These are phyloP conservation scores for Athalia rosae DNA, from an alignment of 2,888 invertebrate genomes.

Conservation along the genomic window DNA sequence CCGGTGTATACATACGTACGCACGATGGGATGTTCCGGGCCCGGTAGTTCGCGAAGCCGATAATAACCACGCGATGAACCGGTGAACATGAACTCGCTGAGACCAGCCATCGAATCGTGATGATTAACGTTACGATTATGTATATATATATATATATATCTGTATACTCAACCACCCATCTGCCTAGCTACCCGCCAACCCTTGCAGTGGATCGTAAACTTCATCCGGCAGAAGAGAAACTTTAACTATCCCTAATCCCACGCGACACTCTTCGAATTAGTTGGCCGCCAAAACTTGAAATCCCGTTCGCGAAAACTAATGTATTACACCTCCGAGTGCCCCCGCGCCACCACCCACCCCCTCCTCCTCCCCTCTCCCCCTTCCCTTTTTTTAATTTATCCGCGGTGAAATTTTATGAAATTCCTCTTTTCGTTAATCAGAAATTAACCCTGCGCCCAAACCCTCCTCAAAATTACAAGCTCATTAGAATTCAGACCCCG, in stretches of 20 bases:
- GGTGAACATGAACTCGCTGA: background rate
- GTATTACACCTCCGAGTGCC: background rate
- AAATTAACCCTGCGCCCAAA: background rate
- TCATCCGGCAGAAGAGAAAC: slow-evolving; percentile 10
- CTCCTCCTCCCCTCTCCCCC: no score
- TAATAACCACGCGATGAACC: slow-evolving; percentile 23
- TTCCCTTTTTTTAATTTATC: no score
- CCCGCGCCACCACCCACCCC: background rate
- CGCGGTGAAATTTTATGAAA: background rate
- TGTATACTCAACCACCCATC: background rate
- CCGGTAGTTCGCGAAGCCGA: background rate
- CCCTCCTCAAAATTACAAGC: slow-evolving; percentile 16
- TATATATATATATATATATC: no score
- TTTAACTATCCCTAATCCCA: slow-evolving; percentile 41
- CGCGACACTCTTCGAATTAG: slow-evolving; percentile 23
- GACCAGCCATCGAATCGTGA: slow-evolving; percentile 27
- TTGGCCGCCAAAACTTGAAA: slow-evolving; percentile 16
- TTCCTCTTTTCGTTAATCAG: background rate
- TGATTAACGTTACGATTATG: background rate
- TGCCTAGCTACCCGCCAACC: no score
- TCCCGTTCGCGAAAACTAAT: slow-evolving; percentile 26
- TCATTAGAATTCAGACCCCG: slow-evolving; percentile 27
- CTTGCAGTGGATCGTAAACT: background rate
- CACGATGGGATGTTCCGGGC: background rate
- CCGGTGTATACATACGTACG: background rate